These are phyloP conservation scores for Ceryle rudis DNA, from an alignment of 2,797 vertebrate species.

Conservation along the genomic window DNA sequence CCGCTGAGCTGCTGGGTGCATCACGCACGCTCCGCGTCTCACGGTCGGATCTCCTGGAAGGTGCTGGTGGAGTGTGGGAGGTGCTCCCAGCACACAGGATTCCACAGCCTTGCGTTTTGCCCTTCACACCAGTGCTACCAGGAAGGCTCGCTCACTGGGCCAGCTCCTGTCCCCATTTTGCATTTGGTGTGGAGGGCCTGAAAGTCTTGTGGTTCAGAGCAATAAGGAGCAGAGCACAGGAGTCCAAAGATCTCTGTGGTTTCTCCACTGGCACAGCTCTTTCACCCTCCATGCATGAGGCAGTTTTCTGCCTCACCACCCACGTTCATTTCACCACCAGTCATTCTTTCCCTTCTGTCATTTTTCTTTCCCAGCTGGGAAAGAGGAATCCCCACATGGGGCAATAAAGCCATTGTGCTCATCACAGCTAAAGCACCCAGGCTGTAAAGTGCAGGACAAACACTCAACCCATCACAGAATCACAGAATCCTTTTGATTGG, in stretches of 20 bases:
- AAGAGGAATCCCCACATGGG: background rate
- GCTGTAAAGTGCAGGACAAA: background rate
- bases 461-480: background rate
- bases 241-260: background rate
- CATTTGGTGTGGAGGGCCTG: background rate
- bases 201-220: too few relatives aligned
- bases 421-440: background rate
- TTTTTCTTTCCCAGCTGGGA: background rate
- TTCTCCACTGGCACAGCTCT: background rate
- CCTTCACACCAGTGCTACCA: rapidly evolving
- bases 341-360: background rate
- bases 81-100: background rate
- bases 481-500: too few relatives aligned
- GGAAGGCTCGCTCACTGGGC: background rate
- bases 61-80: rapidly evolving
- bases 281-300: rapidly evolving
- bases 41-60: rapidly evolving
- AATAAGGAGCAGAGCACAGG: background rate
- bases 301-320: background rate
- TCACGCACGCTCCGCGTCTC: rapidly evolving
- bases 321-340: background rate
- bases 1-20: background rate
- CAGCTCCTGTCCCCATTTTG: background rate
- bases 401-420: background rate
- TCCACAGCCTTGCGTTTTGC: rapidly evolving